Conservation (phyloP, 1,140 invertebrate species). For the Drosophila biarmipes region DNA sequence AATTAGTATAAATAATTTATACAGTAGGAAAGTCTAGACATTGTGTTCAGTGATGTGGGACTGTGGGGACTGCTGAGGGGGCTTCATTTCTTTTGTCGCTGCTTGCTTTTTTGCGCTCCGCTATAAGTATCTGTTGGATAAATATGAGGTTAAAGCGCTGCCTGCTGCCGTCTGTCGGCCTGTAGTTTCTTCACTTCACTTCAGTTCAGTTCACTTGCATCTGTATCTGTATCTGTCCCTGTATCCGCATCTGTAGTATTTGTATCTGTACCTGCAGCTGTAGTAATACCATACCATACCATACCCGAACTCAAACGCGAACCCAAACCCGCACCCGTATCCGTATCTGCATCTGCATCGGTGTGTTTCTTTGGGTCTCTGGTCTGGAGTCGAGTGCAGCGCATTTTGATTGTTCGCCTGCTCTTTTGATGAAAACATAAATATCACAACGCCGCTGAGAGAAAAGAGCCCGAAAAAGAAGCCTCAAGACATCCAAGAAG, state of each 20-base stretch:
- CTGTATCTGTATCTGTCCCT: constrained; percentile 48
- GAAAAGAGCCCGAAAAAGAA: constrained; percentile 45
- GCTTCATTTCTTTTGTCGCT: constrained; percentile 65
- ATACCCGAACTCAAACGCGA: constrained; percentile 17
- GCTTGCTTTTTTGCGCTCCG: constrained; percentile 56
- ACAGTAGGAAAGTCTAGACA: not conserved
- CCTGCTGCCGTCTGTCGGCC: constrained; percentile 61
- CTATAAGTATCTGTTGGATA: constrained; percentile 84
- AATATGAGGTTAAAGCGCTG: constrained; percentile 84
- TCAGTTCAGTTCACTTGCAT: constrained; percentile 54
- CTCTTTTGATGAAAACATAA: constrained; percentile 82
- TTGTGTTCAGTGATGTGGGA: constrained; percentile 3
- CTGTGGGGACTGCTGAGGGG: constrained; percentile 18
- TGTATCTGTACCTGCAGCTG: constrained; percentile 42
- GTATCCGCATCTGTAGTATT: constrained; percentile 24
- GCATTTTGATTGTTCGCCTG: constrained; percentile 80
- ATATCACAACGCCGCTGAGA: constrained; percentile 63
- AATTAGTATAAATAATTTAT: not conserved
- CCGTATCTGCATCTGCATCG: constrained; percentile 47
- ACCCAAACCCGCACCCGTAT: constrained; percentile 3
- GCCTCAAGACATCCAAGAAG: constrained; percentile 61
- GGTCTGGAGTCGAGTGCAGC: constrained; percentile 63
- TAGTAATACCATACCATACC: constrained; percentile 14
- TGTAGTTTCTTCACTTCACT: constrained; percentile 48
- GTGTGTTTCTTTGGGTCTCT: constrained; percentile 34